Conservation (phyloP, 35 echinoderm and acorn worm species). For the Ptychodera flava region DNA sequence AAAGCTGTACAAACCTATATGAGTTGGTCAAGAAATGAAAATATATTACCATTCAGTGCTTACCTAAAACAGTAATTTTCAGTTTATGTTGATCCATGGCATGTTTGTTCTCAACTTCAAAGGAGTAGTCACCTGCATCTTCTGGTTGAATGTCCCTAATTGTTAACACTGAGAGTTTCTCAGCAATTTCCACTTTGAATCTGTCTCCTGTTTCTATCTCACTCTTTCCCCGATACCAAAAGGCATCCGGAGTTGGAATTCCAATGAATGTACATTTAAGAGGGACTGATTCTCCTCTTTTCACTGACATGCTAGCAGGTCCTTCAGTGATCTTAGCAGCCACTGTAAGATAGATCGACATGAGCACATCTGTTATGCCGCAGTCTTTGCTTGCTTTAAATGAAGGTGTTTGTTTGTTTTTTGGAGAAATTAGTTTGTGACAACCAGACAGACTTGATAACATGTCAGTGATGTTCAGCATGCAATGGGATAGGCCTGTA, state of each 20-base stretch:
- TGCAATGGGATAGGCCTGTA: neutral
- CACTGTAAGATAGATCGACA: slow-evolving; percentile 15
- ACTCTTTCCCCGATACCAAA: slow-evolving; percentile 51
- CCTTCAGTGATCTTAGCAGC: slow-evolving; percentile 80
- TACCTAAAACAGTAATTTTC: slow-evolving; percentile 65
- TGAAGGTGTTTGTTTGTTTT: neutral
- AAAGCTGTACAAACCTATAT: no score
- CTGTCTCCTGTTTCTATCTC: slow-evolving; percentile 59
- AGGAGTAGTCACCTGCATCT: slow-evolving; percentile 73
- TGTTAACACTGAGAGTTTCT: slow-evolving; percentile 39
- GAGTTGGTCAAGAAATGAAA: no score
- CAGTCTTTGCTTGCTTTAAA: neutral
- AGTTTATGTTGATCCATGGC: slow-evolving; percentile 68
- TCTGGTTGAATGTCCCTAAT: slow-evolving; percentile 52
- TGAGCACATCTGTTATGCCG: neutral
- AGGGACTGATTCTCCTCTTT: slow-evolving; percentile 48
- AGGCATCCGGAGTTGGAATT: slow-evolving; percentile 51
- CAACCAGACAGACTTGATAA: neutral
- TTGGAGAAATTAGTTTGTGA: neutral
- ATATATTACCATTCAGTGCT: neutral
- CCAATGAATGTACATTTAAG: slow-evolving; percentile 64
- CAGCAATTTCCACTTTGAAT: slow-evolving; percentile 42
- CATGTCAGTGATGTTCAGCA: neutral
- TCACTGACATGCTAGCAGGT: slow-evolving; percentile 65
- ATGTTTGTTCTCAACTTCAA: slow-evolving; percentile 57